Evolutionary conservation across 2,113 vertebrate species (phyloP), one percentile per base, ranked within the genome.

Genomic region (Pterocles burchelli): DNA sequence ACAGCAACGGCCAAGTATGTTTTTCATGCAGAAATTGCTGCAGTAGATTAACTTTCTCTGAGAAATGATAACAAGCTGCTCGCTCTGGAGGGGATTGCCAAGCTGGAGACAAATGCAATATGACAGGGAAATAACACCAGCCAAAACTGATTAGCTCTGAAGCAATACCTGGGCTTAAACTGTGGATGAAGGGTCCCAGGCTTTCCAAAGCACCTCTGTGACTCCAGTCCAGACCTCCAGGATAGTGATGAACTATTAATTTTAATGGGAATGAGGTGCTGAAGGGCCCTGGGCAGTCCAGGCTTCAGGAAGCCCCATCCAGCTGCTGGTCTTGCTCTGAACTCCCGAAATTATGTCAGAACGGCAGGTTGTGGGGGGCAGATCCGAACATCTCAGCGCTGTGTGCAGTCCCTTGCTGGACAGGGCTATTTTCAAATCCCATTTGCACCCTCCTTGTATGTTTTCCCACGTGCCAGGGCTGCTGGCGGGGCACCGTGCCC

Each of bases 1-100:
- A 33, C 10, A 48, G 62, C n/a, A 43, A 38, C 10, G 13, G 43
- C 15, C 38, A 65, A 21, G 41, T 24, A 6, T 0, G 0, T 21
- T 41, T 61, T 61, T 41, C 29, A 7, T 6, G 5, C 46, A 79
- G 71, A n/a, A 92, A 63, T 41, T 24, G 17, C 59, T 46, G 33
- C 21, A 6, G 20, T 70, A 33, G 33, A 48, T 9, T 33, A n/a
- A 22, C 54, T 45, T 43, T 9, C 14, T 54, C 28, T 43, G 38
- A 36, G 3, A 65, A 67, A 38, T 16, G 21, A 18, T 18, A 63
- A 45, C 36, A n/a, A 84, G 34, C 24, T 45, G 59, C 49, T 77
- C 0, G 1, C 11, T 26, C 59, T 20, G 17, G 31, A 54, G 52
- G 52, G 7, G 13, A 6, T 28, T 29, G 41, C 48, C 51, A 45